These are phyloP conservation scores for Symphodus melops DNA, from an alignment of 2,113 vertebrate species.

Conservation along the genomic window DNA sequence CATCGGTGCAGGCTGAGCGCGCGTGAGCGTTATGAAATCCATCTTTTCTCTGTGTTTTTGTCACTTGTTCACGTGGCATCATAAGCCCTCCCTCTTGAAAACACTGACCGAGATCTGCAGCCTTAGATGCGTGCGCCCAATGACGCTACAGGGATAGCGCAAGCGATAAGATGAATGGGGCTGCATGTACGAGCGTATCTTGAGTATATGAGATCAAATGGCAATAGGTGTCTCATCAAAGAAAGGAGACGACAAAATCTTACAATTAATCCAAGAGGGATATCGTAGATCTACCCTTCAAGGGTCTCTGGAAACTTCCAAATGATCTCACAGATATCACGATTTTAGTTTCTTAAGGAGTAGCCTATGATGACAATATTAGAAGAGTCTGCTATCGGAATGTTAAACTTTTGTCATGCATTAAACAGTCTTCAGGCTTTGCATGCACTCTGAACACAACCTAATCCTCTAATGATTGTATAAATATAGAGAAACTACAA, in stretches of 20 bases:
- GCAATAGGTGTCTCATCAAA: slow-evolving; percentile 28
- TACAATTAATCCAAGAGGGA: neutral
- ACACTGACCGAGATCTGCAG: slow-evolving; percentile 42
- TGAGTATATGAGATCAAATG: slow-evolving; percentile 33
- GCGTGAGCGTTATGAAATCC: slow-evolving; percentile 61
- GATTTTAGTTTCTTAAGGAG: neutral
- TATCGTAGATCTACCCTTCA: neutral
- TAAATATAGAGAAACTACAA: neutral
- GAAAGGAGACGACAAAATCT: neutral
- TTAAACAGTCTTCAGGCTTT: neutral
- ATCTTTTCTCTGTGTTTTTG: slow-evolving; percentile 56
- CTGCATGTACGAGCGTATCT: neutral
- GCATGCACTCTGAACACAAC: neutral
- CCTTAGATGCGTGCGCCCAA: slow-evolving; percentile 12
- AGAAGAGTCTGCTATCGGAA: neutral
- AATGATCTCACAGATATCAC: neutral
- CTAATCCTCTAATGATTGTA: neutral
- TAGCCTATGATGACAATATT: neutral
- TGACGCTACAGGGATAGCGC: slow-evolving; percentile 1
- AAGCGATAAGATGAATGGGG: neutral
- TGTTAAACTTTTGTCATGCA: neutral
- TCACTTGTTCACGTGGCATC: slow-evolving; percentile 66
- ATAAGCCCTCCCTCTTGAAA: slow-evolving; percentile 15
- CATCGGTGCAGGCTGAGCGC: slow-evolving; percentile 31
- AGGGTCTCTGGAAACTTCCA: neutral